Base-by-base conservation (phyloP, 2,113 vertebrate genomes). In the Neopipo cinnamomea region DNA sequence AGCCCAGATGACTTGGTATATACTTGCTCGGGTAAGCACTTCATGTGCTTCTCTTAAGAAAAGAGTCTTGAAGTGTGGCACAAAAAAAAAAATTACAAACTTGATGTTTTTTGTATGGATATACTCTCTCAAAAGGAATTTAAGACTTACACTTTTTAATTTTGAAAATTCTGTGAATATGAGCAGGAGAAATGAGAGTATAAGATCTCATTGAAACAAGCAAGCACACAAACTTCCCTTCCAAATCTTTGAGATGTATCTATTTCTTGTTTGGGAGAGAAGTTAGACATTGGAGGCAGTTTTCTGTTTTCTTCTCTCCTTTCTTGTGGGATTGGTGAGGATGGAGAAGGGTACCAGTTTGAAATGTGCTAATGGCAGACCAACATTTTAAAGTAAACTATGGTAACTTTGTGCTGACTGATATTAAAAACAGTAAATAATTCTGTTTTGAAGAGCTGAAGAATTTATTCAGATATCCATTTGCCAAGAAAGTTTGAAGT, bases 401-500 rank as follows among this genome's bases (percentile, higher is more conserved):
- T 46, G 47, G 5, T 56, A 59, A 47, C 16, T 85, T 59, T 21
- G 41, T 63, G 63, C 30, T 74, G 71, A 9, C 56, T 68, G 37
- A 18, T 80, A 82, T 68, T 77, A 66, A 79, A 82, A 95, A 46
- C 11, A 59, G 27, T 56, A 35, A 95, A 53, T 85, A 59, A 4
- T 85, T 97, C 85, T 96, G 61, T 96, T 92, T 75, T 92, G 58
- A 93, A 73, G 78, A 97, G 77, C 89, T 94, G 78, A 94, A 96
- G 67, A 95, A 71, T 62, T 93, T 85, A 68, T 96, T 97, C 72
- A 93, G 70, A 49, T 82, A 62, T 9, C 71, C 55, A 9, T 94
- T 94, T 98, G 88, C 93, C 91, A 33, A 97, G 94, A 85, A 94
- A 97, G 66, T 88, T 97, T 87, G 95, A 98, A 96, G 93, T 98